These are phyloP conservation scores for Cataglyphis rosenhaueri DNA, from an alignment of 2,888 invertebrate species.

Conservation along the genomic window DNA sequence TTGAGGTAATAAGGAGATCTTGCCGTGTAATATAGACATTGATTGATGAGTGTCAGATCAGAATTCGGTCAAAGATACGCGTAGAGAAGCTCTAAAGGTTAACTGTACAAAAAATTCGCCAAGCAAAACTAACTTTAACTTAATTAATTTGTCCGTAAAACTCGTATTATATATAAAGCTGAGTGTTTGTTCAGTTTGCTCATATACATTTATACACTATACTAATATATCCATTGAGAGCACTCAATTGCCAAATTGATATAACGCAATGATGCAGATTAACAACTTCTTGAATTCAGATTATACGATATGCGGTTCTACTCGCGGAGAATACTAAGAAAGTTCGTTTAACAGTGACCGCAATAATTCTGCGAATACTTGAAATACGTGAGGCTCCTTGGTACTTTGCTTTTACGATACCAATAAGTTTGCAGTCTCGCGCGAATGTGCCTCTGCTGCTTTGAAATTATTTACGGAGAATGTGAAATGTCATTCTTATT, in stretches of 20 bases:
- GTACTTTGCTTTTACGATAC: not conserved
- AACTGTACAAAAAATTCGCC: not conserved
- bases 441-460: not conserved
- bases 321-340: slow-evolving; percentile 26
- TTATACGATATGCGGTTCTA: slow-evolving; percentile 27
- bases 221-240: slow-evolving; percentile 21
- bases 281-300: slow-evolving; percentile 45
- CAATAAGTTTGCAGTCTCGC: slow-evolving; percentile 5
- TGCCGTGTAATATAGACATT: slow-evolving; percentile 5
- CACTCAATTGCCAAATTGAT: slow-evolving; percentile 28
- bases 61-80: not conserved
- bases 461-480: not conserved
- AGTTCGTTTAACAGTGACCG: slow-evolving; percentile 39
- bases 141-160: not conserved
- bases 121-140: not conserved
- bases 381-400: not conserved
- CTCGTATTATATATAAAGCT: not conserved
- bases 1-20: slow-evolving; percentile 16
- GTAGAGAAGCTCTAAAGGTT: not conserved
- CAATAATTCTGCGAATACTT: slow-evolving; percentile 29
- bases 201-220: slow-evolving; percentile 18
- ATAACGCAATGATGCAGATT: slow-evolving; percentile 25
- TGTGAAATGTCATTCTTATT: not conserved
- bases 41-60: slow-evolving; percentile 21
- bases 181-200: slow-evolving; percentile 32